Percentiles rank a stretch among this genome's conserved stretches.
phyloP scores from a whole-genome alignment of 2,888 invertebrate genomes.

The Neocrepidodera transversa region DNA sequence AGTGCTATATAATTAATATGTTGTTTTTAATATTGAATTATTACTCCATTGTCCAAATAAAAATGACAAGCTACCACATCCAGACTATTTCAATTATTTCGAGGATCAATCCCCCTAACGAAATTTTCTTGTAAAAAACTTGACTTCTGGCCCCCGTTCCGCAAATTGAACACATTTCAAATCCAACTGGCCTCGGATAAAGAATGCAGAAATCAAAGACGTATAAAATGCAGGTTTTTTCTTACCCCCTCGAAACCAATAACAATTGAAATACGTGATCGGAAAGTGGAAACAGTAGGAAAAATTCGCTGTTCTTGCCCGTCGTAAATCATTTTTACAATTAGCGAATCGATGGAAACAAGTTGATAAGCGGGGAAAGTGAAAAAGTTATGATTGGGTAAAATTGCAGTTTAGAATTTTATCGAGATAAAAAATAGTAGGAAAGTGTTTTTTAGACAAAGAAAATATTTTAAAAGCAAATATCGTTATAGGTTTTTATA shows the following conservation, averaged over 20 bases:
- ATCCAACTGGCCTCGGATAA: conserved; percentile 23
- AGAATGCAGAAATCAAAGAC: conserved; percentile 49
- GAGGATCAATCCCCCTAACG: conserved; percentile 34
- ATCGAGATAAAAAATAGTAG: no score
- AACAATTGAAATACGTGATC: conserved; percentile 52
- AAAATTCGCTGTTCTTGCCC: conserved; percentile 37
- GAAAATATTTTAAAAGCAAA: no score
- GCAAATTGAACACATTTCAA: conserved; percentile 23
- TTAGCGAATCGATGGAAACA: conserved; percentile 51
- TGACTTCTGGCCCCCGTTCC: conserved; percentile 28
- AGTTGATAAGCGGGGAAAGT: conserved; percentile 35
- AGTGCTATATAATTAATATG: no score
- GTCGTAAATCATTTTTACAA: conserved; percentile 53
- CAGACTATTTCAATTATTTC: no score
- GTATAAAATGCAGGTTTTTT: conserved; percentile 42
- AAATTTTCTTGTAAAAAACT: conserved; percentile 37
- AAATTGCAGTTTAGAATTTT: background rate
- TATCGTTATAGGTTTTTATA: no score
- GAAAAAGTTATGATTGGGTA: conserved; percentile 36
- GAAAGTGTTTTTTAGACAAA: no score
- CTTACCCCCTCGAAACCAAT: conserved; percentile 47
- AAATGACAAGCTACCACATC: no score
- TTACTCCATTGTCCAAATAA: no score
- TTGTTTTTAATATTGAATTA: no score
- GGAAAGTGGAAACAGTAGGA: conserved; percentile 43